phyloP scores from a whole-genome alignment of 2,113 vertebrate species.

The Enhydra lutris region DNA sequence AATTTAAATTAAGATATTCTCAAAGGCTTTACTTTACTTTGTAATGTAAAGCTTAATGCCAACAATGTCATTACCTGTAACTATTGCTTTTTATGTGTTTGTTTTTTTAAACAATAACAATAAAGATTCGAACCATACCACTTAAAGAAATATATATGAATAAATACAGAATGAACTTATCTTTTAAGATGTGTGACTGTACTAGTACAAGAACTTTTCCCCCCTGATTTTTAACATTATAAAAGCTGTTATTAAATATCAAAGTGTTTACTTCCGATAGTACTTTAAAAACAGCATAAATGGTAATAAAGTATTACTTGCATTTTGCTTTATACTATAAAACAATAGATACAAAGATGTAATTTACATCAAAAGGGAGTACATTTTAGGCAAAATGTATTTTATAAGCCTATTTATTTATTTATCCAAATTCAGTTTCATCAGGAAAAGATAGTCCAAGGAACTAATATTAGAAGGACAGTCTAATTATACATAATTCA shows the following conservation, averaged over 20 bases:
- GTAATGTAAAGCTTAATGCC: background rate
- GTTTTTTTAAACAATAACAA: background rate
- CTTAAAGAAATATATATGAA: background rate
- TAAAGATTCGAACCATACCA: background rate
- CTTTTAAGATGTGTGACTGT: background rate
- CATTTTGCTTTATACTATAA: background rate
- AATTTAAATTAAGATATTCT: slow-evolving; percentile 9
- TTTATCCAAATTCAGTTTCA: slow-evolving; percentile 64
- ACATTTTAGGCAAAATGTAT: background rate
- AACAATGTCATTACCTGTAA: background rate
- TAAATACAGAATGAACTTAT: background rate
- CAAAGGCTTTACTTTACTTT: background rate
- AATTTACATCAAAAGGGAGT: background rate
- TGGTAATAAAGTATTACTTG: background rate
- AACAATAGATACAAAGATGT: background rate
- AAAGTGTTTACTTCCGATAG: background rate
- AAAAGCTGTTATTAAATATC: background rate
- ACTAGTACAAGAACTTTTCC: background rate
- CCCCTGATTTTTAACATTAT: background rate
- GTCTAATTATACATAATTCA: slow-evolving; percentile 33
- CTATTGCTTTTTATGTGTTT: background rate
- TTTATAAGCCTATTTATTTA: slow-evolving; percentile 58
- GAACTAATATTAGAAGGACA: slow-evolving; percentile 32
- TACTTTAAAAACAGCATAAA: background rate
- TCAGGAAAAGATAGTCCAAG: background rate